Base-by-base conservation (phyloP, 2,888 invertebrate genomes). In the Agelastica alni region DNA sequence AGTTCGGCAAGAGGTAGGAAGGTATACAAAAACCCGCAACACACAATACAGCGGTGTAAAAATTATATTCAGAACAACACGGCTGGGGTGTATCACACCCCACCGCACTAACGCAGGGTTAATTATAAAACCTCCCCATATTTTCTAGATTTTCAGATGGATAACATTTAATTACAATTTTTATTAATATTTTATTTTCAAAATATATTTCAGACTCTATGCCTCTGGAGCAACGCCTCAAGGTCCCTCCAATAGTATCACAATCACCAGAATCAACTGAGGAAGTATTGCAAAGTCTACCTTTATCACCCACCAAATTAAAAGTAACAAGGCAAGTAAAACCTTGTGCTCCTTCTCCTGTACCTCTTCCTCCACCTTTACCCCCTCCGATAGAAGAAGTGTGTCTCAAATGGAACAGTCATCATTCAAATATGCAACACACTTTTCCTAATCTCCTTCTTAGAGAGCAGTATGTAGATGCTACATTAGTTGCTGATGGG, bases 351-450 rank as follows among this genome's bases (percentile, higher is more conserved):
- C 22, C 32, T 9, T 36, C 58, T 13, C 52, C 61, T 3, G 43
- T 41, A 14, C 59, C 58, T n/a, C 51, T 52, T 1, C 52, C 51
- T 4, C 53, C 49, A 1, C 45, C 61, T n/a, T 51, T 58, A 7
- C 52, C 59, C 14, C 63, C 65, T 1, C 56, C 59, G 1, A 58
- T 61, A 4, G 72, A 75, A 18, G 77, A 78, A 54, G 75, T 79
- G 22, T 79, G 78, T 65, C 72, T 83, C 17, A 75, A 80, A 49
- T 83, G 82, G 83, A 82, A 82, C 70, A 80, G 80, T 54, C 81
- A 82, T 64, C 79, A 81, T 60, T 73, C 75, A 20, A 82, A 82
- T 60, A 79, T 83, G 77, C 79, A 81, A 61, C 74, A 74, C n/a
- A 75, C 78, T 2, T 81, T 83, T 62, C 80, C 81, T 2, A 75